Base-by-base conservation (phyloP, 92 coral and sea anemone species). In the Bergia puertoricense region DNA sequence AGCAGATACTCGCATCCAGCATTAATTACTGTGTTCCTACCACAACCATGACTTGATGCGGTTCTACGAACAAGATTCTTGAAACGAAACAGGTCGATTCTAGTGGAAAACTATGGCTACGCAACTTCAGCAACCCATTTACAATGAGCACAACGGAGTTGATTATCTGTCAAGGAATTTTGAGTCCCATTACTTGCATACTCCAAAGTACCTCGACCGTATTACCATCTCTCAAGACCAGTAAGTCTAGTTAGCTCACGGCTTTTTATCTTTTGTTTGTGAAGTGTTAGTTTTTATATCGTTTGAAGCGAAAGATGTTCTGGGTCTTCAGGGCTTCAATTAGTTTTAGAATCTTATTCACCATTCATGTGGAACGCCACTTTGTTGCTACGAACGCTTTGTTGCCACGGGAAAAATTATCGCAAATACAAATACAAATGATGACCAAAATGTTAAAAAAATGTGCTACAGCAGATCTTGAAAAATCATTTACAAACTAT, bases 81-180 rank as follows among this genome's bases (percentile, higher is more conserved):
- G 48, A 43, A 76, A 78, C 30, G 57, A 65, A 51, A 68, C 9
- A 37, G 59, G 5, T 40, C 14, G 50, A 37, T 40, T 42, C 69
- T 72, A 9, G 38, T 36, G 76, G 10, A 16, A 41, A 65, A 80
- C 23, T 16, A 93, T 93, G 98, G 86, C 95, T 2, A 90, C 96
- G 6, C 92, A 89, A 15, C 56, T 95, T 5, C 96, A 93, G 74
- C 86, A 76, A 9, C 81, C 95, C 39, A 43, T 85, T 0, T 95
- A 93, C 91, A 93, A 93, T 18, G 90, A 92, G 69, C 94, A 90
- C 40, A 92, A 88, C 66, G 98, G 99, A 11, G 99, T 95, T 11
- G 94, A 93, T 91, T 92, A 92, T 80, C 92, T 96, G 79, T 96
- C 99, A 59, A 93, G 91, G 95, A 96, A 95, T 92, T 94, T 92